Percentiles rank a stretch among this genome's conserved stretches.
Evolutionary conservation across 2,797 vertebrate species (phyloP).

Genomic region (Setipinna tenuifilis): DNA sequence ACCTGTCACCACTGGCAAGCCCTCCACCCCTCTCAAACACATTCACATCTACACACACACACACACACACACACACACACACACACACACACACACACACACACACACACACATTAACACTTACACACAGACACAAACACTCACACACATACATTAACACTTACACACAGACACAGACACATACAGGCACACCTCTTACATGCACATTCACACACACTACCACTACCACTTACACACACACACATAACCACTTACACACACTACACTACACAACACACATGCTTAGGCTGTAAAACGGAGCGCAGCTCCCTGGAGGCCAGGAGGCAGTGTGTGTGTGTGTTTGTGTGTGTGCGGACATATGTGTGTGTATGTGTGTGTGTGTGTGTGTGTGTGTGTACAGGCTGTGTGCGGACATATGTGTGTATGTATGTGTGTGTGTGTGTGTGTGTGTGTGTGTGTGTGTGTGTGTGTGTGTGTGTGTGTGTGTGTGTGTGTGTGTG

Average conservation of each 20-base stretch:
- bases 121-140: background rate
- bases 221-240: conserved; percentile 26
- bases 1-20: conserved; percentile 64
- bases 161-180: conserved; percentile 26
- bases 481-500: conserved; percentile 24
- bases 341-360: too few species aligned
- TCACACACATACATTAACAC: background rate
- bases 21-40: conserved; percentile 65
- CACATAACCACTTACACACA: conserved; percentile 6
- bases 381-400: conserved; percentile 74
- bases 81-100: background rate
- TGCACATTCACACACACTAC: background rate
- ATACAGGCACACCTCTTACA: background rate
- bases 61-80: background rate
- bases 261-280: conserved; percentile 36
- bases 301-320: conserved; percentile 26
- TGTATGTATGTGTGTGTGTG: too few species aligned
- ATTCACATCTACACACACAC: background rate
- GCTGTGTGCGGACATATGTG: too few species aligned
- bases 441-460: conserved; percentile 18
- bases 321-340: too few species aligned
- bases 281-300: conserved; percentile 75
- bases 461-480: conserved; percentile 46
- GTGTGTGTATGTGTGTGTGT: too few species aligned
- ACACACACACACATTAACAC: conserved; percentile 24